Evolutionary conservation across 2,797 vertebrate species (phyloP), one percentile per base, ranked within the genome.

Genomic region (Micropoecilia bifurca): DNA sequence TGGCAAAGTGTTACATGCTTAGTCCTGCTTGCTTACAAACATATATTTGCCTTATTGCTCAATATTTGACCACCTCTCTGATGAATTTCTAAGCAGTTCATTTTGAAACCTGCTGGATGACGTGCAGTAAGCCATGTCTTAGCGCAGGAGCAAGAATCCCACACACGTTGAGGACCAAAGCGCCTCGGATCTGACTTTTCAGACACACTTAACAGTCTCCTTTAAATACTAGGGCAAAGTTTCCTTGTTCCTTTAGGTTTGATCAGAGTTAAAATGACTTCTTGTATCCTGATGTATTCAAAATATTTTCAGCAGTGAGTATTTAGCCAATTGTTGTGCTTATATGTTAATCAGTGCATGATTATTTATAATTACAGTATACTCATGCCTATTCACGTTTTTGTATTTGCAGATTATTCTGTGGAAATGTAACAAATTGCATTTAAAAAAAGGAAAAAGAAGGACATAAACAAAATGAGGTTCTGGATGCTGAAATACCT

Each of bases 61-160:
- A 90, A 89, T 79, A 76, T 69, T 79, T 61, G 76, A 84, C 79
- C 57, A 82, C 74, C 63, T 12, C 28, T 63, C 47, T 41, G 78
- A 61, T n/a, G n/a, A 14, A 55, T 72, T 85, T 85, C 50, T 77
- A 28, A 48, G 77, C 28, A 63, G 78, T 69, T 10, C 61, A 2
- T 20, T 57, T 36, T 25, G 71, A 80, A 78, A 33, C 30, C 43
- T n/a, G 43, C 16, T 41, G 28, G 28, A 36, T 30, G 39, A 76
- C 25, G 0, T 66, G 71, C 39, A 39, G 63, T n/a, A 80, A 3
- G 30, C 47, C 57, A 76, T 48, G 61, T 3, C 18, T 76, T 28
- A 12, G 5, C 45, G 36, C 50, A 76, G 2, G 18, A 8, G 48
- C 55, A 59, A 57, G 39, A 39, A 30, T 39, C 61, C 22, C 22